These are phyloP conservation scores for Phaonia tiefii DNA, from an alignment of 2,888 invertebrate genomes.

Conservation along the genomic window DNA sequence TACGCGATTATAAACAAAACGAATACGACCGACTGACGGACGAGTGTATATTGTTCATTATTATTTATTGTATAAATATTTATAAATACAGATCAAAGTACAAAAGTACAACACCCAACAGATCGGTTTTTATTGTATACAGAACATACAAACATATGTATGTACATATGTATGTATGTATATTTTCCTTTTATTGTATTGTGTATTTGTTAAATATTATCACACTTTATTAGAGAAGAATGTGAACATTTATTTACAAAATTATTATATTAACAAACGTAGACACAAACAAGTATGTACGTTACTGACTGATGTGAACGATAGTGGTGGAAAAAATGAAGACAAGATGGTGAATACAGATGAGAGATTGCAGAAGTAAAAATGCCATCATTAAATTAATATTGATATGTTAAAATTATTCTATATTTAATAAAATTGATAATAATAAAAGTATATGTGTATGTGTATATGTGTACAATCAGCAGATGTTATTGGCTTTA, in stretches of 20 bases:
- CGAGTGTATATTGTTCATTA: slow-evolving; percentile 14
- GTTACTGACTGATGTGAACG: background rate
- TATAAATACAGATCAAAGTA: slow-evolving; percentile 59
- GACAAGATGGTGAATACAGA: background rate
- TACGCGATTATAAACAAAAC: slow-evolving; percentile 6
- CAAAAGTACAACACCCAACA: slow-evolving; percentile 61
- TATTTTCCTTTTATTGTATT: background rate
- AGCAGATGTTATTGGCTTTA: too few relatives aligned
- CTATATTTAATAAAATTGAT: slow-evolving; percentile 11
- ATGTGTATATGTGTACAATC: background rate
- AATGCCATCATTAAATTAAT: slow-evolving; percentile 18
- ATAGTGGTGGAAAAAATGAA: background rate
- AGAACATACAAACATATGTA: background rate
- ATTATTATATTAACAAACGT: background rate
- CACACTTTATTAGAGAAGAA: slow-evolving; percentile 11
- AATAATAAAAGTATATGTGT: background rate
- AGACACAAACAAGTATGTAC: background rate
- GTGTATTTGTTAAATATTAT: slow-evolving; percentile 28
- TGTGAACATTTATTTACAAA: slow-evolving; percentile 31
- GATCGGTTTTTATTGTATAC: slow-evolving; percentile 30
- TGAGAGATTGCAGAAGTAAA: background rate
- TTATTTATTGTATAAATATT: slow-evolving; percentile 34
- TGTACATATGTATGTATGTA: slow-evolving; percentile 9
- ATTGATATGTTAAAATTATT: slow-evolving; percentile 13
- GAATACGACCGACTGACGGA: slow-evolving; percentile 14